phyloP scores from a whole-genome alignment of 2,888 invertebrate genomes.

The Psylliodes chrysocephalus region DNA sequence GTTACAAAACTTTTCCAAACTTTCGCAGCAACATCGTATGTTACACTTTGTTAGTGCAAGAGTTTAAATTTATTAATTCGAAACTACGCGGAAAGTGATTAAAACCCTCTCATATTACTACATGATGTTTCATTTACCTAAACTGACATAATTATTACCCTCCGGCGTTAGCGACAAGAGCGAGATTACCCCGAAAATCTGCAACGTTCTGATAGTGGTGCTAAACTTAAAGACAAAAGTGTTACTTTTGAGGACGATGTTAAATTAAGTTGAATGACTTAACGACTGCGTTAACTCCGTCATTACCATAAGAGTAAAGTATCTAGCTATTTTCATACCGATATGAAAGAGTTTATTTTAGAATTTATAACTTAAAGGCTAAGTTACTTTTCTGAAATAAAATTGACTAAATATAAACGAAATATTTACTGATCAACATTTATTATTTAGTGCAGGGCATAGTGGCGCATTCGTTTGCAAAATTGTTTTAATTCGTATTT shows the following conservation, averaged over 20 bases:
- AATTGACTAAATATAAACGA: too few relatives aligned
- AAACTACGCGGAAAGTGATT: slow-evolving; percentile 27
- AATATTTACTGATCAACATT: too few relatives aligned
- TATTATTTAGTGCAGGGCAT: too few relatives aligned
- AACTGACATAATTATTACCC: slow-evolving; percentile 26
- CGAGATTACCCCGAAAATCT: slow-evolving; percentile 5
- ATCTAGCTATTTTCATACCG: too few relatives aligned
- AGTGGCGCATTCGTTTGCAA: too few relatives aligned
- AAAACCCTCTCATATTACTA: slow-evolving; percentile 22
- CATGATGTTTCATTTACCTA: slow-evolving; percentile 27
- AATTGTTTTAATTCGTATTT: too few relatives aligned
- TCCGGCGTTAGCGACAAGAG: slow-evolving; percentile 4
- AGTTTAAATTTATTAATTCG: slow-evolving; percentile 24
- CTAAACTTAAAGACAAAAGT: not conserved
- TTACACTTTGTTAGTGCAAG: slow-evolving; percentile 23
- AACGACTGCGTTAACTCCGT: too few relatives aligned
- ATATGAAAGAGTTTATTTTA: too few relatives aligned
- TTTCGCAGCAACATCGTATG: slow-evolving; percentile 4
- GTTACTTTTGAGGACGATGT: not conserved
- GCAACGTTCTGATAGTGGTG: slow-evolving; percentile 5
- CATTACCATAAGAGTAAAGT: too few relatives aligned
- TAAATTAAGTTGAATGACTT: too few relatives aligned
- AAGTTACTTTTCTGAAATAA: too few relatives aligned
- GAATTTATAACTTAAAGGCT: too few relatives aligned
- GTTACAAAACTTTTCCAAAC: not conserved